Evolutionary conservation across 2,113 vertebrate genomes (phyloP).

Genomic region (Lucifuga dentata): DNA sequence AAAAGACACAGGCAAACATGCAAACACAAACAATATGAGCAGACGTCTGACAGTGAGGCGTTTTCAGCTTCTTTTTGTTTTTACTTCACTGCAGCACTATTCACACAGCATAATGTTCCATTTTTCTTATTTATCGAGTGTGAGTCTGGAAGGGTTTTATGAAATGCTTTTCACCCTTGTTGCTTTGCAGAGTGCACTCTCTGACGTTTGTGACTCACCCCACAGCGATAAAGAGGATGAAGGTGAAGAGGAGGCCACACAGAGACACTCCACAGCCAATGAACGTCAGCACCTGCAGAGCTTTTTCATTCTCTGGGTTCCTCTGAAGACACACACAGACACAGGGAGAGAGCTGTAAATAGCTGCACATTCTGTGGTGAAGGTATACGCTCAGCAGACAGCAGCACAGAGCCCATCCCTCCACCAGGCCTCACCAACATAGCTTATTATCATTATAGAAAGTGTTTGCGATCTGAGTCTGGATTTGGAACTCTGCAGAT

Average conservation of each 20-base stretch:
- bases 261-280: constrained; percentile 92
- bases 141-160: constrained; percentile 51
- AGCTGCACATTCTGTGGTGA: constrained; percentile 38
- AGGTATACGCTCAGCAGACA: constrained; percentile 9
- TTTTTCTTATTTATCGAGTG: constrained; percentile 49
- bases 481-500: too few relatives aligned
- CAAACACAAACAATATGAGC: constrained; percentile 4
- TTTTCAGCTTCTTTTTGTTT: constrained; percentile 9
- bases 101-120: constrained; percentile 26
- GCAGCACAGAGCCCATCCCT: too few relatives aligned
- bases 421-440: too few relatives aligned
- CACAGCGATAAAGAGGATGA: constrained; percentile 89
- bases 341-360: constrained; percentile 40
- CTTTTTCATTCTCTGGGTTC: constrained; percentile 83
- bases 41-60: not conserved
- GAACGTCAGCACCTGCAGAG: constrained; percentile 88
- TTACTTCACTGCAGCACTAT: constrained; percentile 18
- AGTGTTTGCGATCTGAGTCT: too few relatives aligned
- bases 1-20: not conserved
- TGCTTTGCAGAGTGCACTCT: constrained; percentile 58
- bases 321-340: constrained; percentile 74
- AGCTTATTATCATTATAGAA: too few relatives aligned
- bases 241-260: constrained; percentile 89
- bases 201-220: constrained; percentile 84
- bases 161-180: constrained; percentile 69